Conservation (phyloP, 2,797 vertebrate genomes). For the Eulemur albifrons region DNA sequence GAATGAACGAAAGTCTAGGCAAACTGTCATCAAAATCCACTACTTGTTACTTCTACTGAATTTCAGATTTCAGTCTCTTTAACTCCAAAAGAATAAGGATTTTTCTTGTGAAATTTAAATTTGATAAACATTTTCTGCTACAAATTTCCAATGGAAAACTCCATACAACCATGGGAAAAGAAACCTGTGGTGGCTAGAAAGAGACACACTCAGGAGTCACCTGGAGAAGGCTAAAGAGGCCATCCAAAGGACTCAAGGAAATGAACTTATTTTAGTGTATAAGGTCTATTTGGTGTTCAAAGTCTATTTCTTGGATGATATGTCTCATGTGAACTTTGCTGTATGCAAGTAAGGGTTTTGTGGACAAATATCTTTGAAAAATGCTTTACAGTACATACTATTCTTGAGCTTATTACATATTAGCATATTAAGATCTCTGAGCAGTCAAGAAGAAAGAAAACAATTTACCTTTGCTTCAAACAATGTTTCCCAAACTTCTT, state of each 20-base stretch:
- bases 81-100: background rate
- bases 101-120: background rate
- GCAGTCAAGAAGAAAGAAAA: slow-evolving; percentile 23
- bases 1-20: background rate
- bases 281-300: background rate
- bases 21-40: background rate
- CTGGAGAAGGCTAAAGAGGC: background rate
- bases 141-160: background rate
- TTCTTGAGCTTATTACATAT: slow-evolving; percentile 6
- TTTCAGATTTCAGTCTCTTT: background rate
- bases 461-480: slow-evolving; percentile 17
- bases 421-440: background rate
- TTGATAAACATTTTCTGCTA: background rate
- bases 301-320: background rate
- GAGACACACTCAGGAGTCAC: background rate
- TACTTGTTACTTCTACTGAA: background rate
- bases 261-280: background rate
- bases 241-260: background rate
- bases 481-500: background rate
- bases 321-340: background rate
- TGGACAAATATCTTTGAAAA: background rate
- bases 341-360: background rate
- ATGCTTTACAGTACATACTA: background rate
- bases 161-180: background rate
- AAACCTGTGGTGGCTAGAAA: background rate